Base-by-base conservation (phyloP, 2,113 vertebrate genomes). In the Xenus cinereus region DNA sequence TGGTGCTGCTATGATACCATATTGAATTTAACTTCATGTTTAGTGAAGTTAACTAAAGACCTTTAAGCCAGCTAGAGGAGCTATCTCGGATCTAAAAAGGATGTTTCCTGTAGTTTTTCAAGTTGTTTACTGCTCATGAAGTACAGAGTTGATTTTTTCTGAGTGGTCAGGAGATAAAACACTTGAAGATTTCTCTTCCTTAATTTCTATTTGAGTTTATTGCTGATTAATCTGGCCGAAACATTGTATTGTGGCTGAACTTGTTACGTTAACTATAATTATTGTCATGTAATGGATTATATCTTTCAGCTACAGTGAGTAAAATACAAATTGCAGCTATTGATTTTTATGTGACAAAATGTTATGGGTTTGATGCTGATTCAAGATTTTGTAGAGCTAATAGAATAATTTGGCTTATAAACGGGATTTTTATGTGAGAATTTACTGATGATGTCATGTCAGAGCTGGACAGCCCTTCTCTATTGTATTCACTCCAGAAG, bases 241-340 rank as follows among this genome's bases (percentile, higher is more conserved):
- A 71, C 0, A 0, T 57, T 0, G 2, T 33, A 28, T 16, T 43
- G 43, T 68, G 32, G 15, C 32, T 71, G 60, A 78, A 43, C 0
- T 74, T 77, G 19, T 0, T 50, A 15, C 0, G 4, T 75, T 75
- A 59, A 46, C 50, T 90, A 39, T 59, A 73, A 39, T 68, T 67
- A 69, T 21, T 87, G 16, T 33, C 37, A 23, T 21, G 11, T 56
- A 82, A 67, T 72, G 30, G 28, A 26, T 37, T 39, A 2, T 39
- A 20, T 54, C 43, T 81, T 84, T 56, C 43, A 90, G 14, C 43
- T 45, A 37, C 53, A 60, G 12, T 45, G 45, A 71, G 18, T n/a
- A 33, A 90, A 80, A 84, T 26, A 59, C 20, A 33, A 59, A 66
- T 33, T 43, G 30, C 43, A 59, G 51, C 26, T 81, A 2, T 46